Evolutionary conservation across 2,113 vertebrate species (phyloP).

Genomic region (Chiloscyllium plagiosum): DNA sequence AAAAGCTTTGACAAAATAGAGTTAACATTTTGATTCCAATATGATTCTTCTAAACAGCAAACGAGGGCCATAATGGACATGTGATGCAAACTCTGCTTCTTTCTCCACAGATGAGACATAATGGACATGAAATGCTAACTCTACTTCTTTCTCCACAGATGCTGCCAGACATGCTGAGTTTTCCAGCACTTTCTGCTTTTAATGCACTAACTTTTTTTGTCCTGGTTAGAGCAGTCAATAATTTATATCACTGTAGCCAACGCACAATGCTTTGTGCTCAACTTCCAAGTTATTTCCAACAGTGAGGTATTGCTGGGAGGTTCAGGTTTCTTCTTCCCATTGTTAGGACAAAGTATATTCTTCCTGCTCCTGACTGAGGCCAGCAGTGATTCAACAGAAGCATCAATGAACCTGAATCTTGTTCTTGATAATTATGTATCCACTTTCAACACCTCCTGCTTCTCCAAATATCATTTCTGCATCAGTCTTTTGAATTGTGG

Average conservation of each 20-base stretch:
- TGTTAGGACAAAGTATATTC: not conserved
- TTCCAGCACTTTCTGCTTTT: no score
- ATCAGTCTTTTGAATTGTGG: not conserved
- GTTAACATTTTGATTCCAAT: no score
- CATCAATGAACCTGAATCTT: not conserved
- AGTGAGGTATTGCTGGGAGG: not conserved
- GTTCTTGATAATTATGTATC: not conserved
- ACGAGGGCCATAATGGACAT: no score
- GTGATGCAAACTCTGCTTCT: no score
- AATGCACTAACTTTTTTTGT: not conserved
- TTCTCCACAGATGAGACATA: no score
- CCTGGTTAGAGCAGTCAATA: not conserved
- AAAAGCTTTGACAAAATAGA: no score
- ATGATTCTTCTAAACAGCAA: no score
- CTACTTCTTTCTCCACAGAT: no score
- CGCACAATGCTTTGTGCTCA: not conserved
- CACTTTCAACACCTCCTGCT: not conserved
- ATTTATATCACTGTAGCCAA: not conserved
- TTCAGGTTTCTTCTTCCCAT: not conserved
- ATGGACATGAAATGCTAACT: no score
- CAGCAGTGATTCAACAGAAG: not conserved
- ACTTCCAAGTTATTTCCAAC: not conserved
- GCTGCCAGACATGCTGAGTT: no score
- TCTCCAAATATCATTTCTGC: not conserved
- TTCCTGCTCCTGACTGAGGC: not conserved